Percentiles rank a stretch among this genome's conserved stretches.
Evolutionary conservation across 2,113 vertebrate genomes (phyloP).

Genomic region (Gila orcuttii): DNA sequence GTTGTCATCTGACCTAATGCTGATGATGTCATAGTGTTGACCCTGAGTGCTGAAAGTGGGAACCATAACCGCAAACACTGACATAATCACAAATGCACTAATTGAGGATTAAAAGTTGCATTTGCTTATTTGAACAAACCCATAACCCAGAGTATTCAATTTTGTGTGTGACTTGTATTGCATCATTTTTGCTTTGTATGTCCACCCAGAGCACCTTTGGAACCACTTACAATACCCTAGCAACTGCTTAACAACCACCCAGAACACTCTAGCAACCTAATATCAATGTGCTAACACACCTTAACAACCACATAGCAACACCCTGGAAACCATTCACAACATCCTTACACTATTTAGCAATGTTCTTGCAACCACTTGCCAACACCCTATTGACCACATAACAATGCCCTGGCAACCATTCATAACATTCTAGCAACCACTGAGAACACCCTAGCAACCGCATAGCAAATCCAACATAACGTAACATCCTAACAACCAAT

Average conservation of each 20-base stretch:
- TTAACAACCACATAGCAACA: not conserved
- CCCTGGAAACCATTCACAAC: not conserved
- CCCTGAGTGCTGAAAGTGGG: slow-evolving; percentile 13
- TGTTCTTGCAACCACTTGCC: not conserved
- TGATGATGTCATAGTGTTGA: slow-evolving; percentile 53
- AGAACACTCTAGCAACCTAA: not conserved
- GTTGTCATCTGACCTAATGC: slow-evolving; percentile 34
- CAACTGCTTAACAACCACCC: not conserved
- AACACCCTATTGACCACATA: not conserved
- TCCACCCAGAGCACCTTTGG: not conserved
- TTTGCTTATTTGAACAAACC: not conserved
- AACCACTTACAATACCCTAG: not conserved
- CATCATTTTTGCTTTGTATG: not conserved
- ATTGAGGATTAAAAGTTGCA: not conserved
- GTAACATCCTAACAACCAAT: not conserved
- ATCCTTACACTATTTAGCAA: not conserved
- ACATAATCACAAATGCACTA: not conserved
- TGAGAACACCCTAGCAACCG: not conserved
- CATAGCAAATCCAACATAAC: not conserved
- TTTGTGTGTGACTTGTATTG: not conserved
- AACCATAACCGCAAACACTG: not conserved
- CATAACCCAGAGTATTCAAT: not conserved
- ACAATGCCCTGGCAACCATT: not conserved
- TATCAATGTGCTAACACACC: not conserved
- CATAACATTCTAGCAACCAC: not conserved